These are phyloP conservation scores for Phainopepla nitens DNA, from an alignment of 2,113 vertebrate genomes.

Conservation along the genomic window DNA sequence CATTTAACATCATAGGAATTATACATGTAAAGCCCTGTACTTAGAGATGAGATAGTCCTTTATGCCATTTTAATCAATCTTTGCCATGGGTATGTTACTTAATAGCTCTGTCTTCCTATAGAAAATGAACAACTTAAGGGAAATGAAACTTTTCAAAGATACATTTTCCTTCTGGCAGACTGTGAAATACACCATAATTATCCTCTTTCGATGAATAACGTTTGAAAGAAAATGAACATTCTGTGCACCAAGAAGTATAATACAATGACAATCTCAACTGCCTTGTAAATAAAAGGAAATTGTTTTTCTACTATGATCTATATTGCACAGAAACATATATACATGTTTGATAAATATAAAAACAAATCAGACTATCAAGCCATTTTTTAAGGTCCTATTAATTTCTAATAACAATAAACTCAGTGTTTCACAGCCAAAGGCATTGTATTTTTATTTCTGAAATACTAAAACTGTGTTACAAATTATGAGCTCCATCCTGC, in stretches of 20 bases:
- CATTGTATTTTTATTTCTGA: not conserved
- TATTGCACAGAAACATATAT: slow-evolving; percentile 16
- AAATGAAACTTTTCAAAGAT: slow-evolving; percentile 76
- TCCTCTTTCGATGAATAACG: slow-evolving; percentile 67
- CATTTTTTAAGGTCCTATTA: not conserved
- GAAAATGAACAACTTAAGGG: slow-evolving; percentile 76
- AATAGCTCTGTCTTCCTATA: slow-evolving; percentile 73
- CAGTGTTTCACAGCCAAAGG: not conserved
- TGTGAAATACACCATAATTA: slow-evolving; percentile 75
- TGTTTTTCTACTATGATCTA: slow-evolving; percentile 60
- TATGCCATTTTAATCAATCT: slow-evolving; percentile 57
- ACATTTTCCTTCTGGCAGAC: slow-evolving; percentile 75
- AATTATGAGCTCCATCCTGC: not conserved
- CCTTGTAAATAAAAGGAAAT: slow-evolving; percentile 73
- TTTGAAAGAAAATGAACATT: slow-evolving; percentile 64
- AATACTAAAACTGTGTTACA: not conserved
- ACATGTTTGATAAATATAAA: slow-evolving; percentile 39
- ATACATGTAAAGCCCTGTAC: slow-evolving; percentile 33
- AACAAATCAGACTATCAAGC: not conserved
- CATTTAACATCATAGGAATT: slow-evolving; percentile 56
- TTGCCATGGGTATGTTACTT: slow-evolving; percentile 57
- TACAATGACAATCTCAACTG: slow-evolving; percentile 58
- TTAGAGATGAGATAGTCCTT: slow-evolving; percentile 51
- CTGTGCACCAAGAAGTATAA: slow-evolving; percentile 62
- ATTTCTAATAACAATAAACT: slow-evolving; percentile 27